Evolutionary conservation across 2,113 vertebrate species (phyloP).

Genomic region (Calidris pugnax): DNA sequence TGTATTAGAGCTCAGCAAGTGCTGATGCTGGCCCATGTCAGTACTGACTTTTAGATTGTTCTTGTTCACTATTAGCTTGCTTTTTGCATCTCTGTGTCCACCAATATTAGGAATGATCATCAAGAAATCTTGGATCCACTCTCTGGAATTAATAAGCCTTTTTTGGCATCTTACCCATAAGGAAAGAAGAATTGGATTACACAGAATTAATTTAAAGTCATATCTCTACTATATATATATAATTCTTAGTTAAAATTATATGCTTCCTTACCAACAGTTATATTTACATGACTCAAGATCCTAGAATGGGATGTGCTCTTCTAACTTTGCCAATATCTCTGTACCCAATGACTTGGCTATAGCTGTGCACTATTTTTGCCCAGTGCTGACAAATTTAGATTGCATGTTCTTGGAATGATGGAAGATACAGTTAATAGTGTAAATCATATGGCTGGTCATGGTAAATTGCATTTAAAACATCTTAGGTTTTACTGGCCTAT

Average conservation of each 20-base stretch:
- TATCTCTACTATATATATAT: not conserved
- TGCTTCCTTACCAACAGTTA: not conserved
- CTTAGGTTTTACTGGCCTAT: not conserved
- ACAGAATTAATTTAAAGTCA: not conserved
- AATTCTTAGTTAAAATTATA: slow-evolving; percentile 5
- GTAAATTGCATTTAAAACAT: not conserved
- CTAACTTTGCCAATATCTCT: not conserved
- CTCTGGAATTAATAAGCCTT: not conserved
- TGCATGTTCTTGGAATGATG: not conserved
- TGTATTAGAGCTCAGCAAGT: not conserved
- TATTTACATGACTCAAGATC: not conserved
- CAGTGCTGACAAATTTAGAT: slow-evolving; percentile 11
- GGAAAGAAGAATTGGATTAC: not conserved
- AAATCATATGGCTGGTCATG: not conserved
- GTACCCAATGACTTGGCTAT: not conserved
- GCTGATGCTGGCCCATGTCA: not conserved
- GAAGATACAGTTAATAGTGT: not conserved
- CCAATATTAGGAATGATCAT: not conserved
- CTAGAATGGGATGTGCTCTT: not conserved
- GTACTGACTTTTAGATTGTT: not conserved
- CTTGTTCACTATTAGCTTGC: not conserved
- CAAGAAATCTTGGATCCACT: not conserved
- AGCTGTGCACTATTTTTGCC: not conserved
- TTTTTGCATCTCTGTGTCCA: not conserved
- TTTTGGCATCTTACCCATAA: not conserved